Evolutionary conservation across 2,797 vertebrate genomes (phyloP), one percentile per base, ranked within the genome.

Genomic region (Stomatorhinus walkeri): DNA sequence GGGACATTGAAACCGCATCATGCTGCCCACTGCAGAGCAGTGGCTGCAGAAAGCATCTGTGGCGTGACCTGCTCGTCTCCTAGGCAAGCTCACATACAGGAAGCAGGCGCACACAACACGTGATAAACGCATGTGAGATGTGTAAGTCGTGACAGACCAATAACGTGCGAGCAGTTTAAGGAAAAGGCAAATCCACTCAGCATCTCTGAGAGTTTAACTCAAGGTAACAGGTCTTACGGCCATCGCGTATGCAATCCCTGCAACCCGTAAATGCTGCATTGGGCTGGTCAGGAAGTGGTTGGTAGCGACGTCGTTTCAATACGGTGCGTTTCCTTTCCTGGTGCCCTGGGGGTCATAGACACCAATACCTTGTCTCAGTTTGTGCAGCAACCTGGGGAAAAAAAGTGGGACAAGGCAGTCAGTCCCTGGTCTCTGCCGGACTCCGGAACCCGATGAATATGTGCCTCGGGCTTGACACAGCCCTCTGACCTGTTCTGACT

Each of bases 391-490:
- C n/a, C 48, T 85, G 10, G 5, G 43, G 83, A 2, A 52, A 51
- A 19, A 85, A 85, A 22, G 22, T 54, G 49, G 84, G 48, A 2
- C 51, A 36, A 8, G 14, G 28, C 4, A 10, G 48, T 40, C 46
- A 5, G 43, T 85, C n/a, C 48, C 22, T 10, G 9, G 28, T 49
- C 81, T 28, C 28, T 22, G 16, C 43, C 5, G 9, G 43, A 48
- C 46, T 85, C 81, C 8, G 81, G 81, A 51, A 24, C 46, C 46
- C 81, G 46, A 8, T 84, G 46, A 51, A 51, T 5, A 22, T 85
- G 81, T 85, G 81, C 43, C 81, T 1, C n/a, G 22, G 81, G 81
- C 43, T 85, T 85, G 81, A 85, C 81, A 85, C 81, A 51, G 46
- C 81, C 43, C 81, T 85, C 81, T 49, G 43, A 85, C 43, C 22